Percentiles rank a stretch among this genome's conserved stretches.
These are phyloP conservation scores for Prochilodus magdalenae DNA, from an alignment of 2,113 vertebrate species.

Conservation along the genomic window DNA sequence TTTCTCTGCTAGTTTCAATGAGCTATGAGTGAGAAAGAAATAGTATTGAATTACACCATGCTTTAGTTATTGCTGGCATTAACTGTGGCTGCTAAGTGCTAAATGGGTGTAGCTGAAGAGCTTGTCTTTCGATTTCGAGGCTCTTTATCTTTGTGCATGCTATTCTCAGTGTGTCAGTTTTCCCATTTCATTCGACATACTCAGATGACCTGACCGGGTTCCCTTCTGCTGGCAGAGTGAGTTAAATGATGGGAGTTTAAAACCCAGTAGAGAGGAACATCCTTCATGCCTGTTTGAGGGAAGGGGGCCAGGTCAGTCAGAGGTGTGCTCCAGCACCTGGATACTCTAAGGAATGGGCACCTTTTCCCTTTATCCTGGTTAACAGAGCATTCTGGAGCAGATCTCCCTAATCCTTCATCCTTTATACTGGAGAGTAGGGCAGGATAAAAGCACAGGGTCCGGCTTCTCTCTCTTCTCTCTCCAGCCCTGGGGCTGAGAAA, in stretches of 20 bases:
- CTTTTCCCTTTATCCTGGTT: conserved; percentile 26
- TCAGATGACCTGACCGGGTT: neutral
- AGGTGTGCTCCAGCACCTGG: neutral
- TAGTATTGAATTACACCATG: neutral
- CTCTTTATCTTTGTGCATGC: neutral
- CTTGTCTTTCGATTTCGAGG: neutral
- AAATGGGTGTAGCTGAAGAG: neutral
- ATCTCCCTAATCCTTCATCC: conserved; percentile 24
- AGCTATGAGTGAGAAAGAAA: neutral
- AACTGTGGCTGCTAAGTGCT: neutral
- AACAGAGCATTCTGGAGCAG: conserved; percentile 20
- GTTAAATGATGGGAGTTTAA: neutral
- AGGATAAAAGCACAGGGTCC: conserved; percentile 27
- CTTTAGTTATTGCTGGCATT: neutral
- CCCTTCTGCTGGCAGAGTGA: neutral
- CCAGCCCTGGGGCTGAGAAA: conserved; percentile 33
- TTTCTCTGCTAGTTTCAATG: neutral
- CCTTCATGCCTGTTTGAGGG: neutral
- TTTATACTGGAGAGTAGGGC: conserved; percentile 37
- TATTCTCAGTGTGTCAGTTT: neutral
- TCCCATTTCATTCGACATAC: no score
- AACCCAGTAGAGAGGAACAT: conserved; percentile 4
- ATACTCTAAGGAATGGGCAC: neutral
- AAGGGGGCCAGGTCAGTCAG: neutral
- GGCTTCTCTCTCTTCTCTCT: conserved; percentile 29